Evolutionary conservation across 2,888 invertebrate species (phyloP).

Genomic region (Cerastis rubricosa): DNA sequence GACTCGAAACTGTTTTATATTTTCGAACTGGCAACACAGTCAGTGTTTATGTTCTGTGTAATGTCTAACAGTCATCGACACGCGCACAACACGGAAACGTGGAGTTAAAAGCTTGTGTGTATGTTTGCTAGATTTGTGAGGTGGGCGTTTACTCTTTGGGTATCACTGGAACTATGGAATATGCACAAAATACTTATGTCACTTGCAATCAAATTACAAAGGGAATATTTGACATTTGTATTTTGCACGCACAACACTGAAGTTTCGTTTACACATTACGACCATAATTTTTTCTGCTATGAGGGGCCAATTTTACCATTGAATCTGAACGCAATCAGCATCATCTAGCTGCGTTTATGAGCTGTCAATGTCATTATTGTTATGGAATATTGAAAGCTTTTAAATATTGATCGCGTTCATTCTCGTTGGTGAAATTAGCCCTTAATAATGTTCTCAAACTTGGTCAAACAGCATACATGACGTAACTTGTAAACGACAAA

Average conservation of each 20-base stretch:
- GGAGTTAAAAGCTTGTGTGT: slow-evolving; percentile 75
- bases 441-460: background rate
- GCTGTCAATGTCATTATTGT: background rate
- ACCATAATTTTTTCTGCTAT: background rate
- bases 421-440: background rate
- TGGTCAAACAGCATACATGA: background rate
- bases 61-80: slow-evolving; percentile 68
- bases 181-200: slow-evolving; percentile 53
- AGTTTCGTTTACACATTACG: slow-evolving; percentile 38
- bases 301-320: background rate
- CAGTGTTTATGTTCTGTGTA: slow-evolving; percentile 49
- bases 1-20: slow-evolving; percentile 50
- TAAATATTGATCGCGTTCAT: background rate
- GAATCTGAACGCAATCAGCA: background rate
- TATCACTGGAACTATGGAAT: slow-evolving; percentile 35
- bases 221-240: slow-evolving; percentile 44
- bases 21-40: slow-evolving; percentile 44
- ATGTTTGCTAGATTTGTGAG: slow-evolving; percentile 73
- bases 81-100: slow-evolving; percentile 69
- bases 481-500: slow-evolving; percentile 25
- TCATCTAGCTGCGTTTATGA: background rate
- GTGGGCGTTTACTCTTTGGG: slow-evolving; percentile 37
- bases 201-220: background rate
- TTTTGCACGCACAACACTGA: slow-evolving; percentile 49
- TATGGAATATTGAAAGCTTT: background rate